Evolutionary conservation across 2,113 vertebrate species (phyloP).

Genomic region (Phasianus colchicus): DNA sequence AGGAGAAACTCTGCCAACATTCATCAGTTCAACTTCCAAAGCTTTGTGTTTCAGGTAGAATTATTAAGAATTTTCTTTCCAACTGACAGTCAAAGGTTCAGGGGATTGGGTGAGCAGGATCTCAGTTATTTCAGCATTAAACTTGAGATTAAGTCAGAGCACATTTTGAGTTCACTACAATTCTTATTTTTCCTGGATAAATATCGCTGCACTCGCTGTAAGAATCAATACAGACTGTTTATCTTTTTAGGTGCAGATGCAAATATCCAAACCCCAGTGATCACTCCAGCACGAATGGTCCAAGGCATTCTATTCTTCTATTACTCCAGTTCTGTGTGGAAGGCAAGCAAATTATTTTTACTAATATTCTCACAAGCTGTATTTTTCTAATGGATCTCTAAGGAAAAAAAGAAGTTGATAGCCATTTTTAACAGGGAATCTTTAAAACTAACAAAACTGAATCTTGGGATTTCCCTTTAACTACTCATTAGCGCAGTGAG

Average conservation of each 20-base stretch:
- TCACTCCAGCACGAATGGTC: background rate
- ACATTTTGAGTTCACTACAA: background rate
- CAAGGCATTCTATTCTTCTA: fast-evolving
- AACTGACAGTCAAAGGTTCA: background rate
- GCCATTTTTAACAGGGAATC: background rate
- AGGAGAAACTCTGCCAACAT: fast-evolving
- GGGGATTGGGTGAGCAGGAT: background rate
- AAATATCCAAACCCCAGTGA: background rate
- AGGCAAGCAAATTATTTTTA: background rate
- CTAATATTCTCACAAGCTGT: background rate
- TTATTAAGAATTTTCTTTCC: background rate
- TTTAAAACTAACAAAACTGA: background rate
- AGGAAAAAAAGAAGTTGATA: background rate
- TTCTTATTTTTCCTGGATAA: background rate
- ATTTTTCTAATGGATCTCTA: background rate
- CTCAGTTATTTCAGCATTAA: background rate
- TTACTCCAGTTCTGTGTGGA: fast-evolving
- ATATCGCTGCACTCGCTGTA: background rate
- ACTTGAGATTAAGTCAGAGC: background rate
- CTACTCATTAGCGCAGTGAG: background rate
- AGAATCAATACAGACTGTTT: background rate
- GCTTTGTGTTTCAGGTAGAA: background rate
- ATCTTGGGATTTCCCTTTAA: background rate
- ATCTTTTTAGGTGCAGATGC: background rate
- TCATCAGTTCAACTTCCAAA: background rate